A percentile compares a stretch with the other conserved stretches of the same genome.
Conservation (phyloP, 2,888 invertebrate genomes). For the Aleiodes testaceus region DNA sequence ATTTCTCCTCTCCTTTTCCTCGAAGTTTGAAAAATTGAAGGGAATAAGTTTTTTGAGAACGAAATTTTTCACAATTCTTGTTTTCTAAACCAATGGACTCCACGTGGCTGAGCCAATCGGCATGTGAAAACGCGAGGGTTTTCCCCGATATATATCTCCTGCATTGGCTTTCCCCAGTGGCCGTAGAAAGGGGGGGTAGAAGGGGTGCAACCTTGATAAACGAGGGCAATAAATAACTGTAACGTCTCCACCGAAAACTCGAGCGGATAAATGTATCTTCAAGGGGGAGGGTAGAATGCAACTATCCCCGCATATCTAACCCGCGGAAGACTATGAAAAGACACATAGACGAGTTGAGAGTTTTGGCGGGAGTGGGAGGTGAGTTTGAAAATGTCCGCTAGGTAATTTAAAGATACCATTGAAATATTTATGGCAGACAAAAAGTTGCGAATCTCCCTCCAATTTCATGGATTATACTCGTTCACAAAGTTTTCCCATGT, state of each 20-base stretch:
- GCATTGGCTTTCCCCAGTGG: conserved; percentile 74
- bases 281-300: conserved; percentile 18
- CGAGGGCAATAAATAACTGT: conserved; percentile 71
- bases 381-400: conserved; percentile 40
- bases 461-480: conserved; percentile 50
- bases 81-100: no score
- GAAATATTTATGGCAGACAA: conserved; percentile 67
- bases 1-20: not conserved
- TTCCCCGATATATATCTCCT: conserved; percentile 71
- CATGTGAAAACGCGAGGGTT: not conserved
- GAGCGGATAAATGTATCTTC: conserved; percentile 57
- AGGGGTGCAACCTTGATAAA: conserved; percentile 71
- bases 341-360: conserved; percentile 23
- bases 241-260: conserved; percentile 72
- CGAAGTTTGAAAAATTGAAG: not conserved
- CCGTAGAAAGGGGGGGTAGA: conserved; percentile 59
- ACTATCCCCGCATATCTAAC: not conserved
- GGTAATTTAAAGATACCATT: conserved; percentile 67
- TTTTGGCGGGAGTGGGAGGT: conserved; percentile 18
- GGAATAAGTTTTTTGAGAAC: no score
- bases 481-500: conserved; percentile 24
- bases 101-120: no score
- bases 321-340: conserved; percentile 18
- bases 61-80: no score
- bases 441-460: conserved; percentile 51